A percentile compares a stretch with the other conserved stretches of the same genome.
Conservation (phyloP, 2,113 vertebrate genomes). For the Vanacampus margaritifer region DNA sequence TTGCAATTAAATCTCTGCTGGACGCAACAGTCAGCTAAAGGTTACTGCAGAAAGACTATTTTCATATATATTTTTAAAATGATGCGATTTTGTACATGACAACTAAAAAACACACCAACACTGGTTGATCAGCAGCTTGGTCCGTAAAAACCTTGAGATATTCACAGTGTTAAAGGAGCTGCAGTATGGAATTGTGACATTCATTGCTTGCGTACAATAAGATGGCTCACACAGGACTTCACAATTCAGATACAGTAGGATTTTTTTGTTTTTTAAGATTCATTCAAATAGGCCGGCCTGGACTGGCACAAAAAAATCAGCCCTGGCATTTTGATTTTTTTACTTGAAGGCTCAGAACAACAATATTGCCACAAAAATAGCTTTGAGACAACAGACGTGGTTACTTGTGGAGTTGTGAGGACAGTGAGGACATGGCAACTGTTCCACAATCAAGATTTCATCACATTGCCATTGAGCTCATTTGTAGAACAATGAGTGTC, state of each 20-base stretch:
- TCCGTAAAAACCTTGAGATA: neutral
- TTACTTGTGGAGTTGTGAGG: neutral
- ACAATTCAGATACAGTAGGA: too few species aligned
- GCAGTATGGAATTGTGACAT: neutral
- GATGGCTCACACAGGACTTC: too few species aligned
- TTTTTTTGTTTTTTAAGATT: too few species aligned
- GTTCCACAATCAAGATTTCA: slow-evolving; percentile 21
- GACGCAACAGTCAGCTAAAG: neutral
- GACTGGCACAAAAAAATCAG: too few species aligned
- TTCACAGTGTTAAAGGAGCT: neutral
- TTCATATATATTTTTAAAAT: neutral
- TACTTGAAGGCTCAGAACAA: neutral
- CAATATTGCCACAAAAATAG: neutral
- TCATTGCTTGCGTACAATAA: neutral
- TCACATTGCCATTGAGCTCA: slow-evolving; percentile 17
- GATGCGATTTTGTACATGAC: neutral
- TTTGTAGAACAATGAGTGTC: slow-evolving; percentile 1
- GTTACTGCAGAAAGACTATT: neutral
- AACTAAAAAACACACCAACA: neutral
- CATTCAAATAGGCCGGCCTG: too few species aligned
- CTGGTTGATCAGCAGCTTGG: neutral
- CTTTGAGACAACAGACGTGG: neutral
- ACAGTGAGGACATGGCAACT: slow-evolving; percentile 6
- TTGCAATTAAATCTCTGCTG: neutral
- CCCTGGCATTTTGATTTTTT: too few species aligned